Conservation (phyloP, 2,797 vertebrate genomes). For the Steatocranus sp. region DNA sequence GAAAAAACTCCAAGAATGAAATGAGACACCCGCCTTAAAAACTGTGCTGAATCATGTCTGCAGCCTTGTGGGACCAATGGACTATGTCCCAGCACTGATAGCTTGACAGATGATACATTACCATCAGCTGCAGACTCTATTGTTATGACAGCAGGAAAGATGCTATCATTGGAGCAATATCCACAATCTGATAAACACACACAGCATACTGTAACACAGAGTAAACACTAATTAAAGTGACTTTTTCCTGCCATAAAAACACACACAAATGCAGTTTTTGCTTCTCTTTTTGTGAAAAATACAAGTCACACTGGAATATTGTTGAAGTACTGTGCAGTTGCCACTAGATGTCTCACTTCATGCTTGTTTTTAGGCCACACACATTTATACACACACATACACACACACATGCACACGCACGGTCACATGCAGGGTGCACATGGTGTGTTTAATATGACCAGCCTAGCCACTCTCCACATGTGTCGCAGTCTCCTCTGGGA, state of each 20-base stretch:
- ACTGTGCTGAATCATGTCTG: slow-evolving; percentile 35
- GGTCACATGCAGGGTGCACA: slow-evolving; percentile 70
- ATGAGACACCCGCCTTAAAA: slow-evolving; percentile 31
- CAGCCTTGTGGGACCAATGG: slow-evolving; percentile 43
- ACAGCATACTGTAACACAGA: not conserved
- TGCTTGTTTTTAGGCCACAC: slow-evolving; percentile 23
- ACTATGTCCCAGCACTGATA: slow-evolving; percentile 49
- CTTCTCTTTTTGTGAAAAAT: not conserved
- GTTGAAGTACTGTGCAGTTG: slow-evolving; percentile 10
- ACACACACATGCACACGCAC: not conserved
- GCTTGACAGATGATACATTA: slow-evolving; percentile 64
- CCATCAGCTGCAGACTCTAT: slow-evolving; percentile 56
- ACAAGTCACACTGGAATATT: slow-evolving; percentile 5
- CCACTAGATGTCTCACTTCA: slow-evolving; percentile 67
- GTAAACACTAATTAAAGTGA: not conserved
- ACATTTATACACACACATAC: slow-evolving; percentile 3
- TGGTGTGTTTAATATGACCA: slow-evolving; percentile 80
- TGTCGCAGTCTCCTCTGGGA: slow-evolving; percentile 71
- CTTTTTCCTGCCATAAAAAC: not conserved
- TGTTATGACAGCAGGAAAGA: slow-evolving; percentile 65
- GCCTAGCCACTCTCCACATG: slow-evolving; percentile 67
- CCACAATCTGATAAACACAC: slow-evolving; percentile 46
- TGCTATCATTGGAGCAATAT: slow-evolving; percentile 55
- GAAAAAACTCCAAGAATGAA: slow-evolving; percentile 28
- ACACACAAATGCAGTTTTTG: slow-evolving; percentile 8